These are phyloP conservation scores for Rhinophrynus dorsalis DNA, from an alignment of 2,797 vertebrate genomes.

Conservation along the genomic window DNA sequence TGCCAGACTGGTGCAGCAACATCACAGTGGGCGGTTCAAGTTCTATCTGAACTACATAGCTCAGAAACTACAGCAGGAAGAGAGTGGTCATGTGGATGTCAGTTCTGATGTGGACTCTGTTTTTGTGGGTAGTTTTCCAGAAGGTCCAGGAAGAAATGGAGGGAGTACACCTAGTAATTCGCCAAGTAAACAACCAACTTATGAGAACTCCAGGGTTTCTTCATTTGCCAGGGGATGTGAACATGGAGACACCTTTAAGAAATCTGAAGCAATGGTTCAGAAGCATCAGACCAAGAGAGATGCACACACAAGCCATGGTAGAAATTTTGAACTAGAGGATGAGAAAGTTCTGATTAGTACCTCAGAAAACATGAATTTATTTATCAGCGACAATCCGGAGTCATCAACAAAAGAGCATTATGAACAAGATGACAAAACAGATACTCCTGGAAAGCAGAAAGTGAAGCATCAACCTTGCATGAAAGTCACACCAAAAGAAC, in stretches of 20 bases:
- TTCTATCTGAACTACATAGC: slow-evolving; percentile 73
- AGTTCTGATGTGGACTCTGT: slow-evolving; percentile 54
- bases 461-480: neutral
- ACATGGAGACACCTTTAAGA: slow-evolving; percentile 44
- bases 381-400: slow-evolving; percentile 34
- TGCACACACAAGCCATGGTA: slow-evolving; percentile 63
- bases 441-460: slow-evolving; percentile 1
- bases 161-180: slow-evolving; percentile 60
- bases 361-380: slow-evolving; percentile 26
- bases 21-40: slow-evolving; percentile 78
- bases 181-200: slow-evolving; percentile 55
- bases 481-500: slow-evolving; percentile 37
- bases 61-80: slow-evolving; percentile 68
- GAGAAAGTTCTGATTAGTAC: slow-evolving; percentile 28
- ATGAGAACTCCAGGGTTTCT: slow-evolving; percentile 62
- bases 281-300: slow-evolving; percentile 60
- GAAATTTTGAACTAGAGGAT: slow-evolving; percentile 64
- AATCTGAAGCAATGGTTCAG: slow-evolving; percentile 48
- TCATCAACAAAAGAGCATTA: slow-evolving; percentile 46
- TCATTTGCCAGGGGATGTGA: slow-evolving; percentile 63
- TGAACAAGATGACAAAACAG: slow-evolving; percentile 45
- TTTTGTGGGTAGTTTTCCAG: slow-evolving; percentile 59
- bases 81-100: slow-evolving; percentile 40
- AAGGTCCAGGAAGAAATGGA: slow-evolving; percentile 66
- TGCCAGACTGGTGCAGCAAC: slow-evolving; percentile 76